phyloP scores from a whole-genome alignment of 2,888 invertebrate species.

The Melolontha melolontha region DNA sequence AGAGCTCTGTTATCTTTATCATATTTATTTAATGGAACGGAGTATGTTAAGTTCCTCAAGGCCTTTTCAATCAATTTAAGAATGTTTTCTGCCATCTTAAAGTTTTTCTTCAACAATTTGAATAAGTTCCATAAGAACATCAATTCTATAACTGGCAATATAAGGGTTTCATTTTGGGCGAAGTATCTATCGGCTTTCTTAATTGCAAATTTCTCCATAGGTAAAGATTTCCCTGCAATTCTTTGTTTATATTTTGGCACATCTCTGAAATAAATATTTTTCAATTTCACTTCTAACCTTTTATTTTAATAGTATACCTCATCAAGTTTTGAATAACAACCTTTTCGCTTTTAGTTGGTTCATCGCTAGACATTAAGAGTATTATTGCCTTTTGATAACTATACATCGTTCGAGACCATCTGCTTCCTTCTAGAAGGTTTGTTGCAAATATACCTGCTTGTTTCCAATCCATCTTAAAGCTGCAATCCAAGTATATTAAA shows the following conservation, averaged over 20 bases:
- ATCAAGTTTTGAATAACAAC: conserved; percentile 75
- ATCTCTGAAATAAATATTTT: conserved; percentile 68
- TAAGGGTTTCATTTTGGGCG: conserved; percentile 77
- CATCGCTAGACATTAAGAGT: conserved; percentile 77
- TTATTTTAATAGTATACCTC: conserved; percentile 66
- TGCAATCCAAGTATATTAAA: conserved; percentile 58
- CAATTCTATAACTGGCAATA: conserved; percentile 88
- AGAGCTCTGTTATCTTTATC: conserved; percentile 81
- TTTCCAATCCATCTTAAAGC: conserved; percentile 80
- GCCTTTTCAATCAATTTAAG: conserved; percentile 74
- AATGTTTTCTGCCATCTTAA: conserved; percentile 71
- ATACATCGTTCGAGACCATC: conserved; percentile 94
- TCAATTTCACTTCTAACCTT: neutral
- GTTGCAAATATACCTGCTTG: conserved; percentile 80
- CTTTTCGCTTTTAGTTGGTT: conserved; percentile 66
- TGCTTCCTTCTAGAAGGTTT: conserved; percentile 79
- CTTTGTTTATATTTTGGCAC: conserved; percentile 87
- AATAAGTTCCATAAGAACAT: conserved; percentile 95
- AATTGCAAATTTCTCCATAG: conserved; percentile 97
- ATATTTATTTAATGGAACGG: conserved; percentile 65
- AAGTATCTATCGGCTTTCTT: conserved; percentile 85
- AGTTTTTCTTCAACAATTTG: conserved; percentile 80
- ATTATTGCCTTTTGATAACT: conserved; percentile 90
- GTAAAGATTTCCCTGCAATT: conserved; percentile 95
- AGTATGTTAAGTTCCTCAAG: conserved; percentile 57